Base-by-base conservation (phyloP, 2,797 vertebrate genomes). In the Sparidentex hasta region DNA sequence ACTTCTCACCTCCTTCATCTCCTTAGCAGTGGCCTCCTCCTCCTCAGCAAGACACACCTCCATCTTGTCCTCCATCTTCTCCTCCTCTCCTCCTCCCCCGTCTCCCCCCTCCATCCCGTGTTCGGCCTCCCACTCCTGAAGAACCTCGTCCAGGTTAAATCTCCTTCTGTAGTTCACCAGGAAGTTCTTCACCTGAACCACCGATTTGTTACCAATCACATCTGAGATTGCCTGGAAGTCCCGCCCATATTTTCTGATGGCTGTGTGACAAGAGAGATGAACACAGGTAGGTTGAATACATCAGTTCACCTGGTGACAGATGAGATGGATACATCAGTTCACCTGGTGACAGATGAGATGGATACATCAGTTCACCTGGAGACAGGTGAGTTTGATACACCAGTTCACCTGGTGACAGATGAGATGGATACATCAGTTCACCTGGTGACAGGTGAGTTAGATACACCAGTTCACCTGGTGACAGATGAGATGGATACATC, bases 131-230 rank as follows among this genome's bases (percentile, higher is more conserved):
- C 97, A 98, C 81, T 98, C 97, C 84, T 97, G 97, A 71, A 98
- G 93, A 47, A 98, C 97, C 88, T 98, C 96, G 38, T 98, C 97
- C 90, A 98, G 96, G 92, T 98, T 98, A 90, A 98, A 98, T 83
- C 97, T 95, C 67, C 97, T 96, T 16, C 97, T 95, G 65, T 98
- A 98, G 93, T 98, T 98, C 83, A 97, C 97, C 91, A 98, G 96
- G 93, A 98, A 98, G 95, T 98, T 98, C 91, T 97, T 98, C 91
- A 98, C 97, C 91, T 98, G 97, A 50, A 98, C 96, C 87, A 97
- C 96, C 8, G 97, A 97, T 90, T 98, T 98, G 94, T 98, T 98
- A 82, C 97, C 97, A 65, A 98, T 98, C 85, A 98, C 97, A 58
- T 98, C 97, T 12, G 97, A 98, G 91, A 98, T 98, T 3, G 97